A percentile compares a stretch with the other conserved stretches of the same genome.
These are phyloP conservation scores for Chaitophorus viminalis DNA, from an alignment of 2,888 invertebrate species.

Conservation along the genomic window DNA sequence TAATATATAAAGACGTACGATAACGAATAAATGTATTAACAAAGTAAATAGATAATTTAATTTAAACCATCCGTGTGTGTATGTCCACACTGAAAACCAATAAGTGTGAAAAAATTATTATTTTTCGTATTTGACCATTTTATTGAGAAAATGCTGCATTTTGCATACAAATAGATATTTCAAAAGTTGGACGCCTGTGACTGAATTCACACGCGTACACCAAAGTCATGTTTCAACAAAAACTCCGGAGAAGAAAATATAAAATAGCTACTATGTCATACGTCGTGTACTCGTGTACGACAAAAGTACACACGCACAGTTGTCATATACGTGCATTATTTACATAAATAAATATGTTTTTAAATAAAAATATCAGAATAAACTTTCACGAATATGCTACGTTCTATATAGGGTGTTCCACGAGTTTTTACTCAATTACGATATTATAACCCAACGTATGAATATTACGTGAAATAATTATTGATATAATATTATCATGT, in stretches of 20 bases:
- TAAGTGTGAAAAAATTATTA: not conserved
- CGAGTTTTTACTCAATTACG: too few species aligned
- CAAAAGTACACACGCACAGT: not conserved
- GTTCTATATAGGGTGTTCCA: too few species aligned
- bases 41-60: constrained; percentile 3
- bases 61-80: not conserved
- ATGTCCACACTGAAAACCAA: not conserved
- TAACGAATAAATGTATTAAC: not conserved
- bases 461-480: too few species aligned
- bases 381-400: too few species aligned
- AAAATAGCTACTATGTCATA: not conserved
- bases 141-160: not conserved
- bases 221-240: not conserved
- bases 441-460: too few species aligned
- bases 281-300: not conserved
- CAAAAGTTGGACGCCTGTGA: constrained; percentile 19
- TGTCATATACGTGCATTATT: constrained; percentile 7
- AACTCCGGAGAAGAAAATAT: not conserved
- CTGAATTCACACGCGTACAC: not conserved
- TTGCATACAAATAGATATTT: constrained; percentile 40
- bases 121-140: constrained; percentile 7
- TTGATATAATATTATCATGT: too few species aligned
- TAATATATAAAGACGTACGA: too few species aligned
- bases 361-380: not conserved
- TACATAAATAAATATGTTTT: constrained; percentile 8